Evolutionary conservation across 1,140 invertebrate species (phyloP).

Genomic region (Aphidius ervi): DNA sequence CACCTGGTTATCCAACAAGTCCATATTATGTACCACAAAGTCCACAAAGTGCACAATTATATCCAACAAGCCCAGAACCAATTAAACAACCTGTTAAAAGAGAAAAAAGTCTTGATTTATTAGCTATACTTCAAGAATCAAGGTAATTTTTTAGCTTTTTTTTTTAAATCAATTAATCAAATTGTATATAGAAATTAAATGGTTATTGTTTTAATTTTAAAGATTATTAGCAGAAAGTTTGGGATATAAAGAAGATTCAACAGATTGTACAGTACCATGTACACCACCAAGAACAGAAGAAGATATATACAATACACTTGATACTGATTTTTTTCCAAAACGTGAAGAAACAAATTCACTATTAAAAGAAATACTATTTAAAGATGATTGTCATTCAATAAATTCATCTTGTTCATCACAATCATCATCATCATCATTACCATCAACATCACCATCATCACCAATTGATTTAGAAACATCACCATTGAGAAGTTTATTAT

Average conservation of each 20-base stretch:
- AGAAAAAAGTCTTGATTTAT: slow-evolving; percentile 51
- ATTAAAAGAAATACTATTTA: slow-evolving; percentile 47
- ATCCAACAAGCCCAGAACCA: slow-evolving; percentile 53
- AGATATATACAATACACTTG: slow-evolving; percentile 50
- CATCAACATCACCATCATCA: slow-evolving; percentile 21
- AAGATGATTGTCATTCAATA: slow-evolving; percentile 39
- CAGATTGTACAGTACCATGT: slow-evolving; percentile 50
- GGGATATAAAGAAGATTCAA: slow-evolving; percentile 49
- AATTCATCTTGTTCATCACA: slow-evolving; percentile 30
- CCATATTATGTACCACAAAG: slow-evolving; percentile 54
- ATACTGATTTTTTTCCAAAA: slow-evolving; percentile 47
- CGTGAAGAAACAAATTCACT: slow-evolving; percentile 43
- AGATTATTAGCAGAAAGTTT: slow-evolving; percentile 50
- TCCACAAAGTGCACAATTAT: slow-evolving; percentile 53
- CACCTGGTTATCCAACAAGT: slow-evolving; percentile 59
- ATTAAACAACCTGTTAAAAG: slow-evolving; percentile 51
- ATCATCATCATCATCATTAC: slow-evolving; percentile 14
- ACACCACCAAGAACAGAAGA: slow-evolving; percentile 49
- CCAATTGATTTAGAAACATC: slow-evolving; percentile 34
- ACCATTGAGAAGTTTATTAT: slow-evolving; percentile 41
- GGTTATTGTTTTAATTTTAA: slow-evolving; percentile 10
- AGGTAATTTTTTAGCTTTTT: slow-evolving; percentile 32
- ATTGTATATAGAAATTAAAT: slow-evolving; percentile 4
- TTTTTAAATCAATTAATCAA: slow-evolving; percentile 2
- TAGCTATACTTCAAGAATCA: slow-evolving; percentile 52